A percentile compares a stretch with the other conserved stretches of the same genome.
Conservation (phyloP, 2,888 invertebrate genomes). For the Ctenicera cuprea region DNA sequence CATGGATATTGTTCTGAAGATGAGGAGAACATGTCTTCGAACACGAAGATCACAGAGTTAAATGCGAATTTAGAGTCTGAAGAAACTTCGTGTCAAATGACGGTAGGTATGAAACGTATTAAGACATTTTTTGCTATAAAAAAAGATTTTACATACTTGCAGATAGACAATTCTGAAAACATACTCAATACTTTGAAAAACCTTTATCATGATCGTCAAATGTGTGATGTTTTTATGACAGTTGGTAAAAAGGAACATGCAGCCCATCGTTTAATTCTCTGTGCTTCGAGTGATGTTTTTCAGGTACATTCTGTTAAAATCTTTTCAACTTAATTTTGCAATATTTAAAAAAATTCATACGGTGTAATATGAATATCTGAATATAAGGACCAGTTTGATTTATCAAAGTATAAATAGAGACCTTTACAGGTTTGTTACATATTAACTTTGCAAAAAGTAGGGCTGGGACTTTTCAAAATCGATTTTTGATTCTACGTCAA, state of each 20-base stretch:
- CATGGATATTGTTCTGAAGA: conserved; percentile 36
- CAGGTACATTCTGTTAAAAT: conserved; percentile 76
- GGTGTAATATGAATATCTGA: no score
- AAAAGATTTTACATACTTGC: conserved; percentile 48
- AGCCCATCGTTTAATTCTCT: conserved; percentile 92
- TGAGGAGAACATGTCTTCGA: conserved; percentile 42
- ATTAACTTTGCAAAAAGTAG: no score
- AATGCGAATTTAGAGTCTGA: conserved; percentile 20
- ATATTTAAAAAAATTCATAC: no score
- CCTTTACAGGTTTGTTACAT: no score
- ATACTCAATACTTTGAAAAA: conserved; percentile 88
- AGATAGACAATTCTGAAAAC: conserved; percentile 91
- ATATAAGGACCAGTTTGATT: no score
- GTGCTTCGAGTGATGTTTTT: conserved; percentile 96
- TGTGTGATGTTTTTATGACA: conserved; percentile 92
- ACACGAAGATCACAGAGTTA: conserved; percentile 48
- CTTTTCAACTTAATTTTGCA: neutral
- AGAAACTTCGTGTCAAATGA: conserved; percentile 57
- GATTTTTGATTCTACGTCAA: no score
- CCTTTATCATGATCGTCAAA: conserved; percentile 88
- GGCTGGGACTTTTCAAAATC: no score
- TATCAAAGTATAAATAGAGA: no score
- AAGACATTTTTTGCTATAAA: neutral
- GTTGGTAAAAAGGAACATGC: conserved; percentile 90
- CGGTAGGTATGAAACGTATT: conserved; percentile 35